Evolutionary conservation across 2,797 vertebrate genomes (phyloP).

Genomic region (Myotis myotis): DNA sequence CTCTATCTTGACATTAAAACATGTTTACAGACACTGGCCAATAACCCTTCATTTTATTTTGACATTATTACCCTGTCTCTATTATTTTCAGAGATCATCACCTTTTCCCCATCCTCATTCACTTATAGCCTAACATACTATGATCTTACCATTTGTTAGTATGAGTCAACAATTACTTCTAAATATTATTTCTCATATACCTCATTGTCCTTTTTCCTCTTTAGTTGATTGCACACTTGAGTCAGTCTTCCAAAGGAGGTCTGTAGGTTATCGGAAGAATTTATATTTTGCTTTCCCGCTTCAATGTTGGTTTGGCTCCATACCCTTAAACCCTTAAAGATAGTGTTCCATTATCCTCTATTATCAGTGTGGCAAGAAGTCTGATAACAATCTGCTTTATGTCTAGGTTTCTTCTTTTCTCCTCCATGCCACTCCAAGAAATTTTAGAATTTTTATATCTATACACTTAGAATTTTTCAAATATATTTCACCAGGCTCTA

Average conservation of each 20-base stretch:
- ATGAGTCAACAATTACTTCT: neutral
- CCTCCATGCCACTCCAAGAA: neutral
- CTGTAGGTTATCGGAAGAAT: neutral
- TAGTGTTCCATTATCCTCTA: neutral
- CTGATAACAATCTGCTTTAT: neutral
- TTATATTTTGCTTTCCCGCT: neutral
- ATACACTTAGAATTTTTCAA: neutral
- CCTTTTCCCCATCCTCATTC: neutral
- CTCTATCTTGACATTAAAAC: conserved; percentile 51
- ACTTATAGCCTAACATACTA: neutral
- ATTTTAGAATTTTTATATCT: neutral
- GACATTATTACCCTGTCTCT: conserved; percentile 44
- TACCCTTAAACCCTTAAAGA: neutral
- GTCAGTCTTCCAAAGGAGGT: neutral
- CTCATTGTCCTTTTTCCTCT: neutral
- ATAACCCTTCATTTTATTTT: conserved; percentile 60
- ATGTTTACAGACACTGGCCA: conserved; percentile 42
- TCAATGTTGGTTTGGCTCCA: neutral
- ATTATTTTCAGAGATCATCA: neutral
- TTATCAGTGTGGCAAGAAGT: neutral
- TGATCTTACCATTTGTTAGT: neutral
- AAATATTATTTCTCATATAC: neutral
- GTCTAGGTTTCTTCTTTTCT: neutral
- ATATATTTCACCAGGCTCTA: neutral
- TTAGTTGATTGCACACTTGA: neutral